phyloP scores from a whole-genome alignment of 2,113 vertebrate species.

The Euleptes europaea region DNA sequence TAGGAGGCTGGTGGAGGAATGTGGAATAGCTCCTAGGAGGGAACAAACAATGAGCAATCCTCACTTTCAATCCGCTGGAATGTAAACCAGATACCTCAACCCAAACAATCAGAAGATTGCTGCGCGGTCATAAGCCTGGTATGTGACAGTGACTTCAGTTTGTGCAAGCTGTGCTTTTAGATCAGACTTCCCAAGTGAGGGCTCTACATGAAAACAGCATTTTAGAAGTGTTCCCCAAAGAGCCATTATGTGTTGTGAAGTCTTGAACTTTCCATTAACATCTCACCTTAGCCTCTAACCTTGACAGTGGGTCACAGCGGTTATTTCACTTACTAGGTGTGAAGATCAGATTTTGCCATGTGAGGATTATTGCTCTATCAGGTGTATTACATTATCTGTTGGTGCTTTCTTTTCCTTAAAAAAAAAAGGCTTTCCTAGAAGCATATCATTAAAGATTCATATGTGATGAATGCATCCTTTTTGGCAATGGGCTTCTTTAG shows the following conservation, averaged over 20 bases:
- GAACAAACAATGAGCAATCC: conserved; percentile 15
- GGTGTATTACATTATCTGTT: conserved; percentile 45
- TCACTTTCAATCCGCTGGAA: neutral
- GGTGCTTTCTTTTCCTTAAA: neutral
- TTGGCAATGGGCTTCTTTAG: conserved; percentile 51
- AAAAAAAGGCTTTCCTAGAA: conserved; percentile 59
- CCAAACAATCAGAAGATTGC: neutral
- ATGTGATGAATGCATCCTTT: conserved; percentile 49
- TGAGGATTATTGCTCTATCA: conserved; percentile 60
- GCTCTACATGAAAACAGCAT: conserved; percentile 65
- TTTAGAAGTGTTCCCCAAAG: conserved; percentile 69
- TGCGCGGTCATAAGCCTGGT: conserved; percentile 30
- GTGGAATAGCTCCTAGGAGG: conserved; percentile 19
- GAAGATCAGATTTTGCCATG: conserved; percentile 73
- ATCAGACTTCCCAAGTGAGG: conserved; percentile 35
- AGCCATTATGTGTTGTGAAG: conserved; percentile 50
- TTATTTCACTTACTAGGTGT: conserved; percentile 74
- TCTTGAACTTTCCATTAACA: conserved; percentile 75
- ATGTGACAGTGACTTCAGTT: conserved; percentile 50
- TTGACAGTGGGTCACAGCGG: conserved; percentile 61
- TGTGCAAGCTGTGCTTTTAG: conserved; percentile 55
- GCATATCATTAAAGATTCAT: conserved; percentile 65
- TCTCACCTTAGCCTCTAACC: conserved; percentile 70
- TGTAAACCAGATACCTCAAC: neutral
- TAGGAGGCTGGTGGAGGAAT: conserved; percentile 43